Conservation (phyloP, 2,797 vertebrate species). For the Sebastes goodei region DNA sequence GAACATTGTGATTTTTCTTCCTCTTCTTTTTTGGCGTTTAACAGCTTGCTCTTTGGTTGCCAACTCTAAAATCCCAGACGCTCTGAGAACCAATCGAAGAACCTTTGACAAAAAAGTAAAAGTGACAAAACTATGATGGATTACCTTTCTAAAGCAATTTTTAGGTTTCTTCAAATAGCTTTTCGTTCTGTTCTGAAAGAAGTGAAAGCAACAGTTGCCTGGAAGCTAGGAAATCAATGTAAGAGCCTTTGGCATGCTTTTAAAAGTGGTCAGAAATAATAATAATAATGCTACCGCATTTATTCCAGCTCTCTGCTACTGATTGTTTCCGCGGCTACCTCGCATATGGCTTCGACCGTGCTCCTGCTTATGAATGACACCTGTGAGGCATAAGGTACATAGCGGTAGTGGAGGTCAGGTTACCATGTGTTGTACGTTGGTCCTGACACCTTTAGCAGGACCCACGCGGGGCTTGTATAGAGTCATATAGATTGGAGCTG, state of each 20-base stretch:
- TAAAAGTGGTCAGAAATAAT: conserved; percentile 16
- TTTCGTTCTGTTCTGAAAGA: background rate
- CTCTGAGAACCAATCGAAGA: background rate
- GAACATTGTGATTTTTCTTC: background rate
- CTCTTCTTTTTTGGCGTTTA: background rate
- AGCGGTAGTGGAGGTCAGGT: conserved; percentile 60
- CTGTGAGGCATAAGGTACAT: conserved; percentile 46
- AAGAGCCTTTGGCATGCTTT: background rate
- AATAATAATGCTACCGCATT: background rate
- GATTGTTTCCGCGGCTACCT: background rate
- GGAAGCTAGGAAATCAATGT: background rate
- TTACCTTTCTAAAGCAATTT: background rate
- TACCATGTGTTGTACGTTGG: conserved; percentile 62
- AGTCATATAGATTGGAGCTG: conserved; percentile 58
- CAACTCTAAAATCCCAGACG: background rate
- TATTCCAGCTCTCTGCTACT: conserved; percentile 19
- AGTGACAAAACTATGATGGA: background rate
- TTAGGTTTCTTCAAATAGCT: background rate
- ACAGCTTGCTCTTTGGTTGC: background rate
- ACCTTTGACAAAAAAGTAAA: background rate
- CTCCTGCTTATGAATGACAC: conserved; percentile 42
- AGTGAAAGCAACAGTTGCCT: background rate
- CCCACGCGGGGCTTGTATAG: conserved; percentile 53
- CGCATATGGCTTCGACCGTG: conserved; percentile 20
- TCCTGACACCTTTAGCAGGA: conserved; percentile 68